Conservation (phyloP, 2,113 vertebrate genomes). For the Condylura cristata region DNA sequence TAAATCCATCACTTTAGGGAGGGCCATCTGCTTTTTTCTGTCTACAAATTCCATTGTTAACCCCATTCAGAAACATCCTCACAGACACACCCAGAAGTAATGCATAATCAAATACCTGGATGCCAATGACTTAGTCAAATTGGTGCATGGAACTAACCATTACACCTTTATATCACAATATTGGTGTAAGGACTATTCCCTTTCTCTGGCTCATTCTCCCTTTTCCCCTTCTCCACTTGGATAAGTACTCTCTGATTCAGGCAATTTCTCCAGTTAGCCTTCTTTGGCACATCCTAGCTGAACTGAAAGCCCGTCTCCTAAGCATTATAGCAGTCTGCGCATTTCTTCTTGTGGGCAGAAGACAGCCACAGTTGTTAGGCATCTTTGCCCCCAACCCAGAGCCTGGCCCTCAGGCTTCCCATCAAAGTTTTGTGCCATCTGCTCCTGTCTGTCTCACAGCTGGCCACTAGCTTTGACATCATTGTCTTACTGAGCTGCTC, state of each 20-base stretch:
- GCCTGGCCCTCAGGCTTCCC: background rate
- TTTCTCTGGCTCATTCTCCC: background rate
- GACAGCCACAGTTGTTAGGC: background rate
- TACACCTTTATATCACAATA: background rate
- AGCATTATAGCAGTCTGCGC: background rate
- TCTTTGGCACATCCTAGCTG: background rate
- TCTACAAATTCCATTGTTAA: background rate
- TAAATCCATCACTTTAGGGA: background rate
- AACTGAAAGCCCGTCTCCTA: background rate
- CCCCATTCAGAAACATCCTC: background rate
- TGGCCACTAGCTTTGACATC: background rate
- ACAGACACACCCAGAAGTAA: background rate
- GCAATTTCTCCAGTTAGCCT: background rate
- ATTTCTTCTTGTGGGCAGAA: background rate
- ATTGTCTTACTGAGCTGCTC: background rate
- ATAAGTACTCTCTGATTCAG: background rate
- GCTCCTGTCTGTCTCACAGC: background rate
- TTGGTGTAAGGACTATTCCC: background rate
- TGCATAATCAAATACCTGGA: background rate
- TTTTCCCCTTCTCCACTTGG: background rate
- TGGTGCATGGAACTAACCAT: background rate
- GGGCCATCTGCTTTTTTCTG: background rate
- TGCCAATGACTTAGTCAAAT: background rate
- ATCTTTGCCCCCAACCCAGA: background rate
- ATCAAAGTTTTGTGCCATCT: background rate